Base-by-base conservation (phyloP, 2,113 vertebrate genomes). In the Irena cyanogastra region DNA sequence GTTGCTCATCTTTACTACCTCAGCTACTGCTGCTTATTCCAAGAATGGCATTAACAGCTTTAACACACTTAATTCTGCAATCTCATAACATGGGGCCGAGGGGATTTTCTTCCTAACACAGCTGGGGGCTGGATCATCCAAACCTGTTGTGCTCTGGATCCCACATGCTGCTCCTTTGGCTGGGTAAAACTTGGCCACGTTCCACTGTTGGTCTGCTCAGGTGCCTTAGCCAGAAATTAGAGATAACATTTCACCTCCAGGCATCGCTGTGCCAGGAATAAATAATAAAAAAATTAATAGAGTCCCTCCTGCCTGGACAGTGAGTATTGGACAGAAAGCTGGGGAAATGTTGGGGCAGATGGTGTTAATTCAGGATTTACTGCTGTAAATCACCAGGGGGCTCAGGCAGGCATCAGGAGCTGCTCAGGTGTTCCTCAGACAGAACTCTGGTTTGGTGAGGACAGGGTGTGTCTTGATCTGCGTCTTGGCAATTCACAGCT, bases 241-340 rank as follows among this genome's bases (percentile, higher is more conserved):
- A 56, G 71, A 54, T 19, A 59, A 20, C 7, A 4, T 61, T 42
- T 61, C 26, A 71, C 27, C 50, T 41, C 50, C 72, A 39, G 24
- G 10, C 11, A 1, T 30, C 0, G 0, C 24, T 30, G 31, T 16
- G 69, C 4, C 39, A 52, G 35, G 56, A 69, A 60, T 37, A 8
- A 60, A 26, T 37, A 37, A 59, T 37, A 26, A 35, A 59, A 35
- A 11, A 59, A 10, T 59, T 59, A 0, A 26, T 57, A 35, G 68
- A 80, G 5, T 39, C 65, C 44, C 20, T 93, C 11, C 33, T 86
- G 83, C 52, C 37, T 45, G 7, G 12, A 4, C 49, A 11, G 23
- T 21, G 26, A 49, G 5, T 6, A 0, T 8, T 35, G 49, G 47
- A 6, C 63, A 31, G 57, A 80, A 71, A n/a, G 17, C 20, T 65